Evolutionary conservation across 2,113 vertebrate species (phyloP), one percentile per base, ranked within the genome.

Genomic region (Saguinus imperator): DNA sequence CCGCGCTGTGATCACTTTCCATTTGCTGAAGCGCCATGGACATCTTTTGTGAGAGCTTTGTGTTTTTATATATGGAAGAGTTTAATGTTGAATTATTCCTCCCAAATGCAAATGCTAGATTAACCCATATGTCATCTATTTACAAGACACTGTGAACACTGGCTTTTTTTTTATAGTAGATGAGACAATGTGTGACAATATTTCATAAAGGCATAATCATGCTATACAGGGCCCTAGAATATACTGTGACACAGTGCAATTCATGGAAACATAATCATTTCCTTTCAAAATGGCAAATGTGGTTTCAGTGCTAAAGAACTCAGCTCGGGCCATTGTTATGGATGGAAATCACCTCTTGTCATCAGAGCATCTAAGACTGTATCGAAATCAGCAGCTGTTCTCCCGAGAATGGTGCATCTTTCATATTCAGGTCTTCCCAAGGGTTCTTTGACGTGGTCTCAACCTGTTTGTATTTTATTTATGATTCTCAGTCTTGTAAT

Each of bases 1-100:
- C 32, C 25, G 48, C n/a, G 27, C 93, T 86, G 50, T 68, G 89
- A 61, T 94, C 91, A 72, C 89, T 37, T 96, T 90, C 89, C 40
- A 43, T 84, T 81, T 76, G 91, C 80, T 45, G 75, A 94, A 97
- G 96, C 66, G 91, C 5, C 40, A 91, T 79, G 87, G 85, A 95
- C 37, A 76, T 96, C 3, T 83, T 96, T 96, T 97, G 86, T 94
- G 79, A 83, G 77, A 64, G 37, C 70, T 89, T 80, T 97, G 96
- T 97, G 37, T 94, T 94, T 98, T 97, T 96, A 68, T 95, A 18
- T 91, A 93, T 48, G 72, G 77, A 70, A 81, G 96, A 92, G 80
- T 94, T 86, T 90, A 95, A 85, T 85, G 70, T 84, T 70, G 57
- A 93, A 94, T 50, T 1, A 83, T 87, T 87, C 85, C 91, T 18